A percentile compares a stretch with the other conserved stretches of the same genome.
These are phyloP conservation scores for Scaptomyza graminum DNA, from an alignment of 1,140 invertebrate genomes.

Conservation along the genomic window DNA sequence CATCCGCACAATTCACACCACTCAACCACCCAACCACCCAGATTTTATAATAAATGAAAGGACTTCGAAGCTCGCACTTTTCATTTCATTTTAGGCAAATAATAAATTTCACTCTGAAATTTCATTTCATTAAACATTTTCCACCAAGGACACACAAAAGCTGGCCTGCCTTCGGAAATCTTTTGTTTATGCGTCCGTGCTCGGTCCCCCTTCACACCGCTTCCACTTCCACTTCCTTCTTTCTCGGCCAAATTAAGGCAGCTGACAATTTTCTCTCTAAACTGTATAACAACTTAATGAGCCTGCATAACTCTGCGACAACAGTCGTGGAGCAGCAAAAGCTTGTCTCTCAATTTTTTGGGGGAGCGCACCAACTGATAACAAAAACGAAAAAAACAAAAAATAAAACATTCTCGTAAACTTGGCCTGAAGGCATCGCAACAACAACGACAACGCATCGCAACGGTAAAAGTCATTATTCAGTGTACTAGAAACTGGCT, in stretches of 20 bases:
- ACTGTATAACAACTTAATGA: conserved; percentile 83
- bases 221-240: conserved; percentile 9
- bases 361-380: conserved; percentile 27
- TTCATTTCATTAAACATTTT: conserved; percentile 80
- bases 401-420: conserved; percentile 74
- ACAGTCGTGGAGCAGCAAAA: conserved; percentile 22
- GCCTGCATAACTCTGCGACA: conserved; percentile 80
- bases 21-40: conserved; percentile 1
- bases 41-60: conserved; percentile 45
- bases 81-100: conserved; percentile 73
- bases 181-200: conserved; percentile 68
- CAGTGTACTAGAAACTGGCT: conserved; percentile 70
- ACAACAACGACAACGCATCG: conserved; percentile 27
- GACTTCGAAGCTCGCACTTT: conserved; percentile 54
- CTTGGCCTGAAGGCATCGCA: conserved; percentile 67
- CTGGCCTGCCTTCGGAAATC: conserved; percentile 61
- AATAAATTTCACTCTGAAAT: conserved; percentile 76
- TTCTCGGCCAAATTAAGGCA: conserved; percentile 73
- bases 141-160: conserved; percentile 46
- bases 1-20: conserved; percentile 30
- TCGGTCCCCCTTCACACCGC: conserved; percentile 14
- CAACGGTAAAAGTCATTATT: conserved; percentile 77
- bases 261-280: conserved; percentile 82
- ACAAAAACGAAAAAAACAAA: conserved; percentile 42
- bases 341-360: conserved; percentile 12